A percentile compares a stretch with the other conserved stretches of the same genome.
Conservation (phyloP, 2,888 invertebrate genomes). For the Aspidiotus destructor region DNA sequence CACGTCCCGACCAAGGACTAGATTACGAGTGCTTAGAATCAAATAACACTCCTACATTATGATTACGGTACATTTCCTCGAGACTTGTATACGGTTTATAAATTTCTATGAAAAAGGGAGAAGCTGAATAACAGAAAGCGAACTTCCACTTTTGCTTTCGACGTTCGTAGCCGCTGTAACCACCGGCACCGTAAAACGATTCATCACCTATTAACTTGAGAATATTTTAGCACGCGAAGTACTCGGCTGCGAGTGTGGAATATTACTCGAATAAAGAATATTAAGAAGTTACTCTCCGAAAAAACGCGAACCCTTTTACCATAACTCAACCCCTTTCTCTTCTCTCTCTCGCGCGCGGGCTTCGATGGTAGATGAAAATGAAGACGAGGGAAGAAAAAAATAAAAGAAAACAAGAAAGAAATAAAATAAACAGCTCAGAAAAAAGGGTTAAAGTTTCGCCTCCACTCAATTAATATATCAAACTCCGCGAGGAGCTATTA, state of each 20-base stretch:
- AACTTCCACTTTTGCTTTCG: background rate
- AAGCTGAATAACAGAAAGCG: background rate
- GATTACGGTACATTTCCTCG: background rate
- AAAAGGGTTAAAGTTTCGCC: background rate
- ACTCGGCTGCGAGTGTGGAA: background rate
- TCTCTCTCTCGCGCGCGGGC: background rate
- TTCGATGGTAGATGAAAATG: background rate
- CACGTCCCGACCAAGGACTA: conserved; percentile 19
- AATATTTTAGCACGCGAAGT: background rate
- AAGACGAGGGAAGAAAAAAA: conserved; percentile 1
- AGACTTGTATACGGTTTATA: background rate
- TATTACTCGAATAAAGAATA: conserved; percentile 28
- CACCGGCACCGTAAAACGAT: background rate
- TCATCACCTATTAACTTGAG: background rate
- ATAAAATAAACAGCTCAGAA: background rate
- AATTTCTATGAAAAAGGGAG: background rate
- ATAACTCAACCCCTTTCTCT: background rate
- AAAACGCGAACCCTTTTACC: background rate
- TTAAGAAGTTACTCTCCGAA: conserved; percentile 23
- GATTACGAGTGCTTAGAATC: background rate
- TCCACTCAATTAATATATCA: conserved; percentile 29
- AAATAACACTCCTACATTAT: conserved; percentile 2
- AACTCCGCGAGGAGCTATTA: conserved; percentile 18
- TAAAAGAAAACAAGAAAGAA: background rate
- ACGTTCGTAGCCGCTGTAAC: background rate